Evolutionary conservation across 30 jellyfish, hydroid and myxozoan genomes (phyloP), one percentile per base, ranked within the genome.

Genomic region (Nemopilema nomurai): DNA sequence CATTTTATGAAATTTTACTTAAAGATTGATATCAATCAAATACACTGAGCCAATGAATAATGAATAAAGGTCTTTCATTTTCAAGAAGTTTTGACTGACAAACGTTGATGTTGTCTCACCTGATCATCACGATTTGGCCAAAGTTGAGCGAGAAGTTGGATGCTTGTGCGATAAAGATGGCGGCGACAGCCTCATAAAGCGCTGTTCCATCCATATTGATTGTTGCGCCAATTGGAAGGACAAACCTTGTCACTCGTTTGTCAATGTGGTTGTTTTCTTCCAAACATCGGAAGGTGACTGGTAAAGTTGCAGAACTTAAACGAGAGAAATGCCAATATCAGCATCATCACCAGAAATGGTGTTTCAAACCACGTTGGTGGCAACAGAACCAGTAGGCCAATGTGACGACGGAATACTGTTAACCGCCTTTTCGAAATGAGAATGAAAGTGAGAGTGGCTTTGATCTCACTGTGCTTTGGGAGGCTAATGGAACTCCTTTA

Each of bases 191-290:
- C 62, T 88, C 96, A 29, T 88, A 88, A 27, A 88, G 96, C 18
- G 96, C 96, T 18, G 96, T 88, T n/a, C 96, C 96, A 64, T 88
- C 96, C 96, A 87, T 87, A 76, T 87, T 87, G 82, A 87, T 76
- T 9, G 96, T 87, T 13, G 96, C 96, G 17, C 97, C 97, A 51
- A 89, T 74, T 24, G 97, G 97, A 20, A 89, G 79, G 27, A 89
- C 97, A 76, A 89, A 89, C 0, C 97, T 87, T 8, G 97, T 89
- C 62, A 89, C 89, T 66, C 97, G 25, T 76, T 89, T 89, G 76
- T 89, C 97, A 57, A 89, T 30, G 8, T 62, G 62, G 69, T 89
- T 89, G 86, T 89, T 89, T 20, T 81, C 94, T 74, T 89, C 97
- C 3, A 89, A 52, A 66, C 97, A 89, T 24, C 93, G 88, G 92